phyloP scores from a whole-genome alignment of 37 sponge, comb jelly and placozoan genomes.

The Geodia barretti region DNA sequence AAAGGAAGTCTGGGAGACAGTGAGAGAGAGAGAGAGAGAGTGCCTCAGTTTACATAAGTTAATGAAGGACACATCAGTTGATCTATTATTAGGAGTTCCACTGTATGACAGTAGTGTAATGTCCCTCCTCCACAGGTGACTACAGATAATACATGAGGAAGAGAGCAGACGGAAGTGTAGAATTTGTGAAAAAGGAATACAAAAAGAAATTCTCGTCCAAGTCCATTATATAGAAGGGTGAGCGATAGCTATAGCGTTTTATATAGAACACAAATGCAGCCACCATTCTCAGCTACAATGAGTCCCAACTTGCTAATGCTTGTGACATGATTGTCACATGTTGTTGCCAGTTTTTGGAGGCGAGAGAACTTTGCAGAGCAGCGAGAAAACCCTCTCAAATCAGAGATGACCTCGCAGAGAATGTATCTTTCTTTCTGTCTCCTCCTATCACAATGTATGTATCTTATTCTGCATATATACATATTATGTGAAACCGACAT shows the following conservation, averaged over 20 bases:
- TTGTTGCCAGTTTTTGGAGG: conserved; percentile 78
- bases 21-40: too few species aligned
- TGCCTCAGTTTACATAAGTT: too few species aligned
- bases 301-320: too few species aligned
- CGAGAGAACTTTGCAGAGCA: conserved; percentile 71
- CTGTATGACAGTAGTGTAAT: too few species aligned
- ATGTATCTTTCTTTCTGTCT: background rate
- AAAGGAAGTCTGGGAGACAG: too few species aligned
- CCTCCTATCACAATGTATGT: background rate
- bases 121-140: conserved; percentile 19
- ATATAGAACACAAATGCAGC: too few species aligned
- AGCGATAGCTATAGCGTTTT: background rate
- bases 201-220: conserved; percentile 55
- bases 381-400: conserved; percentile 53
- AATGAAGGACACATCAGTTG: too few species aligned
- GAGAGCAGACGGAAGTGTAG: conserved; percentile 1
- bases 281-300: too few species aligned
- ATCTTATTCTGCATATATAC: too few species aligned
- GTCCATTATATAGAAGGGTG: conserved; percentile 51
- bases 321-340: too few species aligned
- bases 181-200: conserved; percentile 39
- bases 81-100: too few species aligned
- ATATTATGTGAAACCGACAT: too few species aligned
- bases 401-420: conserved; percentile 52
- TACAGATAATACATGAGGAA: conserved; percentile 11